Evolutionary conservation across 2,113 vertebrate species (phyloP), one percentile per base, ranked within the genome.

Genomic region (Syngnathus floridae): DNA sequence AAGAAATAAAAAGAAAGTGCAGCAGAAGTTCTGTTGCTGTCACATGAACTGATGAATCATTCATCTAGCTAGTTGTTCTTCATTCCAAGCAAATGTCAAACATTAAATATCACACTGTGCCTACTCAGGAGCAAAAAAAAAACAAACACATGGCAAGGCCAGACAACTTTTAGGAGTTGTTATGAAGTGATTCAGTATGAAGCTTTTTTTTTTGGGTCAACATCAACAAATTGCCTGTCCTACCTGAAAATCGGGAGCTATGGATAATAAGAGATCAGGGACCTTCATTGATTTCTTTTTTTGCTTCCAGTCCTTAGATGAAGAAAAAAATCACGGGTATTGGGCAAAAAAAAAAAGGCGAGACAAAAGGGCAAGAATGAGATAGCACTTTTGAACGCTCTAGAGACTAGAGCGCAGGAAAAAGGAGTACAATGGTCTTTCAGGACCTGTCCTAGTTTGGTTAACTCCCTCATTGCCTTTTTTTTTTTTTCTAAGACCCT

Each of bases 361-460:
- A 65, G 65, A 4, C 9, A 49, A 64, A 36, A 71, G 77, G 73
- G 74, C 66, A 74, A 71, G 67, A 62, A 76, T 89, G 87, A 89
- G 84, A 79, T 73, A 65, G 86, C 84, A 86, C 65, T 82, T 88
- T 79, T 78, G 45, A 80, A 85, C 84, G 69, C 85, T 79, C 81
- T 16, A 46, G 83, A 84, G 84, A 78, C 61, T 51, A 21, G 62
- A 65, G 75, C 68, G 69, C 36, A 41, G 73, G 70, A 59, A 71
- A 82, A 86, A 81, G 54, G 74, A 83, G 84, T 69, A 81, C 82
- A 87, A 79, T 81, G 79, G 83, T 86, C 87, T 87, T 84, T 84
- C 69, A 88, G 86, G 85, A 85, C 82, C 70, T 85, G 85, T 79
- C 85, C 88, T 78, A 88, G 80, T 84, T 88, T 66, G 66, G 71